Percentiles rank a stretch among this genome's conserved stretches.
These are phyloP conservation scores for Onychomys torridus DNA, from an alignment of 2,797 vertebrate species.

Conservation along the genomic window DNA sequence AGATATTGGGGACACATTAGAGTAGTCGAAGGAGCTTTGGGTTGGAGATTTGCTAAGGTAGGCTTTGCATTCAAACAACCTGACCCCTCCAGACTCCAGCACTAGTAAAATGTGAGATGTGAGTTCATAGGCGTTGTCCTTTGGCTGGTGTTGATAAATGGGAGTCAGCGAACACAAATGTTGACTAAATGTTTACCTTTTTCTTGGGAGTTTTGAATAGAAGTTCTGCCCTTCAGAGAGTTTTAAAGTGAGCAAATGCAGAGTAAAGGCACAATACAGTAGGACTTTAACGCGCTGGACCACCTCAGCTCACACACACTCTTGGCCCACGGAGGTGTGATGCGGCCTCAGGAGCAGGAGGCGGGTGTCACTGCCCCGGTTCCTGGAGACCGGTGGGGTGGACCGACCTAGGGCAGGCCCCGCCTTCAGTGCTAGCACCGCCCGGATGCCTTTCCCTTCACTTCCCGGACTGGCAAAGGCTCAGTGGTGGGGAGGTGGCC, in stretches of 20 bases:
- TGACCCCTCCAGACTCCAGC: not conserved
- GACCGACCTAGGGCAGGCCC: not conserved
- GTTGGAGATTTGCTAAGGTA: not conserved
- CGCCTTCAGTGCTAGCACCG: not conserved
- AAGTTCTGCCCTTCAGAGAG: not conserved
- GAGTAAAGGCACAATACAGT: too few species aligned
- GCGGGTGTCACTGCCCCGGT: not conserved
- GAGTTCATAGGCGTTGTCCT: not conserved
- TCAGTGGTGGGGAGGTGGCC: fast-evolving
- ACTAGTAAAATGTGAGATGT: not conserved
- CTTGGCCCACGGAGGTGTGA: not conserved
- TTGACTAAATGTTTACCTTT: not conserved
- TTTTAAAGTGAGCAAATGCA: not conserved
- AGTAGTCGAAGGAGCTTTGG: not conserved
- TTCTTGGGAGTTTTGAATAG: not conserved
- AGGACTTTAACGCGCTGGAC: not conserved
- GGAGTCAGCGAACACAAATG: not conserved
- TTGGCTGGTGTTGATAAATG: not conserved
- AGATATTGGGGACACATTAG: too few species aligned
- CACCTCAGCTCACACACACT: not conserved
- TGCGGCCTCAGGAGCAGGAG: not conserved
- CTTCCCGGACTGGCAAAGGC: fast-evolving
- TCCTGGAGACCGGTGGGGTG: not conserved
- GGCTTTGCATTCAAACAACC: not conserved
- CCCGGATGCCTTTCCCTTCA: not conserved